Evolutionary conservation across 1,140 invertebrate species (phyloP), one percentile per base, ranked within the genome.

Genomic region (Drosophila asahinai): DNA sequence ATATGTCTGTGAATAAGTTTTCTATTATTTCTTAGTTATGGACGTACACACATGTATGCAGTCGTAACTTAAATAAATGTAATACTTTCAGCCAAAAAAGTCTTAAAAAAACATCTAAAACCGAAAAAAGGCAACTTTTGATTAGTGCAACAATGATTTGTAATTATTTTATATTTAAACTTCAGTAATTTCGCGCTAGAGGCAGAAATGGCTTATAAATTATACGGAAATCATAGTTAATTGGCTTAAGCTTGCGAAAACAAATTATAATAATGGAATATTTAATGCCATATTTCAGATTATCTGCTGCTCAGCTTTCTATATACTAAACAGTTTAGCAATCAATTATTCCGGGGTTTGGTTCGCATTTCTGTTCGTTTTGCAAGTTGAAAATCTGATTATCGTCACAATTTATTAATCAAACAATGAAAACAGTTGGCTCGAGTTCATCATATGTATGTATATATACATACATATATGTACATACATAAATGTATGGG

Each of bases 321-420:
- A 52, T 40, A 45, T 43, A 33, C 5, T 17, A 45, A n/a, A 36
- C 22, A 25, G 42, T 2, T 47, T 12, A 14, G 57, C 64, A 38
- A 33, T 14, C 57, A 66, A 27, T 66, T 30, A 25, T 12, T n/a
- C 9, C 7, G 57, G 22, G 0, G 3, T n/a, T 27, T 15, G 40
- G 15, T 58, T 40, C 9, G 55, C 14, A 17, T 25, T 60, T 43
- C 19, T 36, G 52, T 22, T 43, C 14, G 61, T 33, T 49, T 42
- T 25, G 25, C 17, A 12, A 38, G 30, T 8, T 62, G 30, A 36
- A 22, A 62, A 36, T 63, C 15, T 19, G 15, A 67, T 70, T 70
- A 67, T 38, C 30, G 19, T 27, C 27, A 19, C 62, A 52, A 40
- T 67, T 66, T 47, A 66, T 66, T 52, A 67, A 51, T 11, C 62